Conservation (phyloP, 2,888 invertebrate species). For the Antheraea yamamai region DNA sequence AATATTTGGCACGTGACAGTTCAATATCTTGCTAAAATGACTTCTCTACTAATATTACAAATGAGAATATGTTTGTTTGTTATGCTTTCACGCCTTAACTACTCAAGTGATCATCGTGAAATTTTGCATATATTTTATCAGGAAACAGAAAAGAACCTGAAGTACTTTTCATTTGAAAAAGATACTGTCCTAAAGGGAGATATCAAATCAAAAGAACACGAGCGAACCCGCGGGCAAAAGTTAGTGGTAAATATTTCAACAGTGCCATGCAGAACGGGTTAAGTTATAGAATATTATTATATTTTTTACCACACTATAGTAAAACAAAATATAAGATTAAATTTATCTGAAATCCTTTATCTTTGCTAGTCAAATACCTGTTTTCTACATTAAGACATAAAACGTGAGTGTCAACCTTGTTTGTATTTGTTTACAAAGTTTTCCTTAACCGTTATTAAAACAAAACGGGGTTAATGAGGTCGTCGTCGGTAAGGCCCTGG, state of each 20-base stretch:
- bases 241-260: too few relatives aligned
- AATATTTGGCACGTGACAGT: neutral
- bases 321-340: neutral
- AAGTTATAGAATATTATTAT: neutral
- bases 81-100: too few relatives aligned
- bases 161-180: too few relatives aligned
- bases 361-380: neutral
- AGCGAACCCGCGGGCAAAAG: too few relatives aligned
- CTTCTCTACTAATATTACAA: too few relatives aligned
- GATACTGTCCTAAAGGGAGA: too few relatives aligned
- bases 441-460: slow-evolving; percentile 12
- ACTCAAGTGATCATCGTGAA: too few relatives aligned
- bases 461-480: slow-evolving; percentile 9
- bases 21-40: neutral
- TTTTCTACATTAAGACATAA: slow-evolving; percentile 1
- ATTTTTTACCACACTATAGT: too few relatives aligned
- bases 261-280: neutral
- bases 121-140: too few relatives aligned
- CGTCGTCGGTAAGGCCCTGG: slow-evolving; percentile 1
- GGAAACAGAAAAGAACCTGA: too few relatives aligned
- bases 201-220: too few relatives aligned
- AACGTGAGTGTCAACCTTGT: slow-evolving; percentile 8
- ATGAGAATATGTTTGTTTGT: too few relatives aligned
- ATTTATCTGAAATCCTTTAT: slow-evolving; percentile 1
- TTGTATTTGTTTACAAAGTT: slow-evolving; percentile 3